Percentiles rank a stretch among this genome's conserved stretches.
Conservation (phyloP, 2,113 vertebrate genomes). For the Gulo gulo region DNA sequence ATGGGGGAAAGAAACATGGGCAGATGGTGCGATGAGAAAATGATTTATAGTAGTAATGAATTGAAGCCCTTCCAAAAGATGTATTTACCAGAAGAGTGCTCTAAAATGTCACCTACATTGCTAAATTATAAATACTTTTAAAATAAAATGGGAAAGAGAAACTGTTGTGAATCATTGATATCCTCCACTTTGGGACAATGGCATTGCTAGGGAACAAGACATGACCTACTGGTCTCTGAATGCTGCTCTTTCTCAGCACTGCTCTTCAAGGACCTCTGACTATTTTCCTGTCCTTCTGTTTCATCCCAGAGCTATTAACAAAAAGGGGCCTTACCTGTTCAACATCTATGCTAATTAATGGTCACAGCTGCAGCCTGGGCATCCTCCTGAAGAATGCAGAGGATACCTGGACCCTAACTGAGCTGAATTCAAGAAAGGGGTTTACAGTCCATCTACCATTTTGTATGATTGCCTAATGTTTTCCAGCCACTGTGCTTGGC, state of each 20-base stretch:
- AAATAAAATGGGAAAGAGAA: conserved; percentile 18
- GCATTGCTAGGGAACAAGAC: neutral
- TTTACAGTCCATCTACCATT: neutral
- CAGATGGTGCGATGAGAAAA: neutral
- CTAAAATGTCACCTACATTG: conserved; percentile 19
- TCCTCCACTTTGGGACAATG: neutral
- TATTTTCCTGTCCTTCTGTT: neutral
- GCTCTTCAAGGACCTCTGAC: neutral
- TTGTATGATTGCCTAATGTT: neutral
- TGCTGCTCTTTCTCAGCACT: neutral
- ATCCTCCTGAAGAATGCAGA: neutral
- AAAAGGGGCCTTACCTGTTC: neutral
- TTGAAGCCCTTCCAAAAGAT: conserved; percentile 51
- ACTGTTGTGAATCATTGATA: neutral
- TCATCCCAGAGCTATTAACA: neutral
- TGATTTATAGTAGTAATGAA: conserved; percentile 36
- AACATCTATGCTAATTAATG: neutral
- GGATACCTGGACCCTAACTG: neutral
- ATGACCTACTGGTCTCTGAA: neutral
- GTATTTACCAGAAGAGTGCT: neutral
- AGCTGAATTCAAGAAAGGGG: neutral
- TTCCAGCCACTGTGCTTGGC: neutral
- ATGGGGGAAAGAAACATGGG: neutral
- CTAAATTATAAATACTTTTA: conserved; percentile 2
- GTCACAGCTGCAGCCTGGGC: neutral